Evolutionary conservation across 2,888 invertebrate genomes (phyloP), one percentile per base, ranked within the genome.

Genomic region (Polydrusus pterygomalis): DNA sequence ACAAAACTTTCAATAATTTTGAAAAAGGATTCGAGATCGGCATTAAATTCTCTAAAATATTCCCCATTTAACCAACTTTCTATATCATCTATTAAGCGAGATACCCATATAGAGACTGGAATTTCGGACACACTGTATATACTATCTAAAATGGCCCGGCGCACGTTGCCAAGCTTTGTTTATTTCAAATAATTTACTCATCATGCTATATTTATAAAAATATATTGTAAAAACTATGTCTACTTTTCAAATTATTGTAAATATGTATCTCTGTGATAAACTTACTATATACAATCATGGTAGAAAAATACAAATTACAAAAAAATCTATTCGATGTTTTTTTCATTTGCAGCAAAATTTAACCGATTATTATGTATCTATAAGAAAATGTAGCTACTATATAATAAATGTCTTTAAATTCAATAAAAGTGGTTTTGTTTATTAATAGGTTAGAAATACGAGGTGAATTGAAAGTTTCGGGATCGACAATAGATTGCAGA

Each of bases 221-320:
- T 8, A 17, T n/a, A 15, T 7, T 38, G 38, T 40, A 60, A 38
- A 38, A 60, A 60, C 15, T 11, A 60, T 38, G 58, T 18, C 56
- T 74, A 74, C 63, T 58, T 73, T 67, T 9, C 54, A 54, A 43
- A 30, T 38, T 34, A 34, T 34, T 70, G 75, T 75, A 75, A 65
- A 70, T 75, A 70, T 64, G 64, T 58, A 75, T 70, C 65, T 75
- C 75, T 75, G 75, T 75, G 75, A 75, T 75, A 75, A 34, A 70
- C 58, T 75, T 75, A 75, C 75, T 75, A 75, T 70, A 75, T 70
- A 75, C 75, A 75, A 75, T 75, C 75, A 75, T 70, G 20, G 70
- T 75, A 75, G 75, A 47, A 63, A 69, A 63, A 69, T 51, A 63
- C 63, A 62, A 74, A 70, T 68, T 43, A 54, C 63, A 40, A 54